Conservation (phyloP, 2,888 invertebrate species). For the Helicoverpa assulta region DNA sequence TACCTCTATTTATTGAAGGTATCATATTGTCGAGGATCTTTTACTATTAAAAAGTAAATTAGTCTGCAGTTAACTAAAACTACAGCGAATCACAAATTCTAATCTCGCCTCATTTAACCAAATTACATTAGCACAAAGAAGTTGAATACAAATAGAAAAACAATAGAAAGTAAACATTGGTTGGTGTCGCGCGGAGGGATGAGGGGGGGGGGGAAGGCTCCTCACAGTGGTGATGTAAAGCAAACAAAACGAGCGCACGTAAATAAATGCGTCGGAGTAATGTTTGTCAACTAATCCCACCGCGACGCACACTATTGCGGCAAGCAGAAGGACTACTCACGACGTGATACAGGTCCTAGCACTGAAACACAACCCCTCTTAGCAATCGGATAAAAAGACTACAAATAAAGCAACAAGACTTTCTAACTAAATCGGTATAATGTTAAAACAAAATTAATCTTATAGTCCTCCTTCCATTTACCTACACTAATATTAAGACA, state of each 20-base stretch:
- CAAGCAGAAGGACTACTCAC: slow-evolving; percentile 22
- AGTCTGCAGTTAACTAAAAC: neutral
- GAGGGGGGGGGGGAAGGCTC: slow-evolving; percentile 10
- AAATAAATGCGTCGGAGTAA: slow-evolving; percentile 55
- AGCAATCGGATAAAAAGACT: neutral
- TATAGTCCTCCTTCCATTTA: no score
- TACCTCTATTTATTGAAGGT: no score
- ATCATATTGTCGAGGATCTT: no score
- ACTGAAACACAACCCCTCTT: neutral
- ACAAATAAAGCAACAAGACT: neutral
- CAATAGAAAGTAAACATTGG: slow-evolving; percentile 28
- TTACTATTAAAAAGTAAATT: no score
- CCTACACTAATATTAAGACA: no score
- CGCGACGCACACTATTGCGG: neutral
- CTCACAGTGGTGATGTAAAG: slow-evolving; percentile 51
- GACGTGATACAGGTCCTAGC: neutral
- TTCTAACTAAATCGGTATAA: neutral
- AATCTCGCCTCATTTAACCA: slow-evolving; percentile 5
- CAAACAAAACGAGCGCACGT: slow-evolving; percentile 52
- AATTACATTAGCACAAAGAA: slow-evolving; percentile 6
- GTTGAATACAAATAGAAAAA: slow-evolving; percentile 18
- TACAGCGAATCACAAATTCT: neutral
- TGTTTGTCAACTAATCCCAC: slow-evolving; percentile 63
- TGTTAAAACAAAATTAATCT: no score
- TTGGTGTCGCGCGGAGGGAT: slow-evolving; percentile 2